These are phyloP conservation scores for Bombus waltoni DNA, from an alignment of 1,140 invertebrate species.

Conservation along the genomic window DNA sequence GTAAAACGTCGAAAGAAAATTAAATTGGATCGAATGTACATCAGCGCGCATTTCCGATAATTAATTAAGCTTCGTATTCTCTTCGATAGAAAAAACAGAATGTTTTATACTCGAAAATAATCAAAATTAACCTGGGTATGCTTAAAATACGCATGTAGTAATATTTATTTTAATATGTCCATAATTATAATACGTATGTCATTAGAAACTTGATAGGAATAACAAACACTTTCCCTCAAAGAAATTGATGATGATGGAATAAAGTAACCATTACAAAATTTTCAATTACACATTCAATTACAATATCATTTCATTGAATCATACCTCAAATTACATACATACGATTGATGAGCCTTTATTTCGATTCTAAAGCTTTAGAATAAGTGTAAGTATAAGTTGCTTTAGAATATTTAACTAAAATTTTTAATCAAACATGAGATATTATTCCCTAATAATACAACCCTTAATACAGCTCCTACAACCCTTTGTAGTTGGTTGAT, in stretches of 20 bases:
- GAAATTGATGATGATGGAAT: neutral
- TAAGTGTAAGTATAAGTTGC: too few relatives aligned
- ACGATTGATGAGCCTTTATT: neutral
- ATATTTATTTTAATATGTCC: neutral
- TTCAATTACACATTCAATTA: neutral
- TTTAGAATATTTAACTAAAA: neutral
- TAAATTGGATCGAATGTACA: neutral
- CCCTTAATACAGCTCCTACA: too few relatives aligned
- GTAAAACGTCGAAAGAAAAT: slow-evolving; percentile 5
- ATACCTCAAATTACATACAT: neutral
- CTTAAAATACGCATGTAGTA: neutral
- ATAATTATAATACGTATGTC: neutral
- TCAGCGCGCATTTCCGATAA: neutral
- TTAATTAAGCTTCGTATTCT: neutral
- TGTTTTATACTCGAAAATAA: neutral
- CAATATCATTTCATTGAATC: neutral
- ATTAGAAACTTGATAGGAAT: neutral
- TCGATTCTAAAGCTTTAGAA: neutral
- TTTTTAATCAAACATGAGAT: too few relatives aligned
- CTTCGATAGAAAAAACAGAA: neutral
- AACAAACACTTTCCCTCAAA: neutral
- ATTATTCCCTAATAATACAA: too few relatives aligned
- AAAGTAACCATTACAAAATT: neutral
- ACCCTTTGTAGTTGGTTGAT: too few relatives aligned
- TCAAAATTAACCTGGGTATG: neutral